Base-by-base conservation (phyloP, 1,140 invertebrate genomes). In the Drosophila orena region DNA sequence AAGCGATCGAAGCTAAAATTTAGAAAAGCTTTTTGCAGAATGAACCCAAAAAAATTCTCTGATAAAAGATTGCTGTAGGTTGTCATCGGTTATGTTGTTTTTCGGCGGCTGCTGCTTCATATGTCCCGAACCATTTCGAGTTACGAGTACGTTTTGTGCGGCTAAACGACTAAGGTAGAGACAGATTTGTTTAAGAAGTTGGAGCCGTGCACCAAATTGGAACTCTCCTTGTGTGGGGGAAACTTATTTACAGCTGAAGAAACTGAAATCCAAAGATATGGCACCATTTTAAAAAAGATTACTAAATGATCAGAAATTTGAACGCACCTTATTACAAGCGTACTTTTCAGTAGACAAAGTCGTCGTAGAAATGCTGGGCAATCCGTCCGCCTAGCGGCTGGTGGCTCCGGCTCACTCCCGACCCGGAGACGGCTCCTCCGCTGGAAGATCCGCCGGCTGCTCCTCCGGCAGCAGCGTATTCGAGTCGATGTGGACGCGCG, bases 321-420 rank as follows among this genome's bases (percentile, higher is more conserved):
- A 24, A 52, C 74, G 62, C 38, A 78, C 72, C 78, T 86, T 73
- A 66, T 55, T 58, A 59, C 35, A 85, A 56, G 55, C 59, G 49
- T 17, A 74, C 73, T 35, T 49, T 64, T 92, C 54, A 92, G 74
- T 90, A 92, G 59, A 85, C 77, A 77, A 84, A 80, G 61, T 92
- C 91, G 54, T 92, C 91, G 66, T 92, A 90, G 56, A 81, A 91
- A 78, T 91, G 81, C 69, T 90, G 84, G 47, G 81, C 70, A 55
- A 78, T 66, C 72, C 79, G 79, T 50, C 74, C 55, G 34, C 71
- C 71, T 59, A 50, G 24, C 69, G 64, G 73, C 54, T 75, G 71
- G 24, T 55, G 34, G 10, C 49, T 70, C 50, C 53, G 43, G 44
- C 65, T 72, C 54, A 71, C 69, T 57, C 43, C 59, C 35, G 59